Evolutionary conservation across 23 tunicate genomes (phyloP).

Genomic region (Ascidia mentula): DNA sequence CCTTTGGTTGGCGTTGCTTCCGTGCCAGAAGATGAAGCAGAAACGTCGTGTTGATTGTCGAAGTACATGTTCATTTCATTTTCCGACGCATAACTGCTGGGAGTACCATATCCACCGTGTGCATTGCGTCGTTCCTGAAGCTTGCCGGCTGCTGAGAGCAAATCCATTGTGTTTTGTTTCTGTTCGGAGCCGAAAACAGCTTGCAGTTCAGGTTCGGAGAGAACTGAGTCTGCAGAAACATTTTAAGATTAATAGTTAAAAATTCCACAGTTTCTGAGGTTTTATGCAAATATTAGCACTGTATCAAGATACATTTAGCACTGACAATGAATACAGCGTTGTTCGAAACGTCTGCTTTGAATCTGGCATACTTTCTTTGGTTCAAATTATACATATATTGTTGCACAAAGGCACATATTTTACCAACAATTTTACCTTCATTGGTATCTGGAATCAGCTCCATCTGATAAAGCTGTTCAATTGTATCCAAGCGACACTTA

Average conservation of each 20-base stretch:
- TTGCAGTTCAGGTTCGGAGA: conserved; percentile 53
- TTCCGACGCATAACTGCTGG: conserved; percentile 69
- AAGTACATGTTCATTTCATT: conserved; percentile 61
- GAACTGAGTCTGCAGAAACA: conserved; percentile 42
- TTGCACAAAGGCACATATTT: too few species aligned
- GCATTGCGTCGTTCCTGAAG: conserved; percentile 38
- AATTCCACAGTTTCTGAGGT: too few species aligned
- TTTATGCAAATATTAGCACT: too few species aligned
- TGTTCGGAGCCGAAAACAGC: conserved; percentile 14
- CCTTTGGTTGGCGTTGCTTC: conserved; percentile 1
- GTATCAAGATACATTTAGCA: too few species aligned
- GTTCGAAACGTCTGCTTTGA: too few species aligned
- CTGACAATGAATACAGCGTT: too few species aligned
- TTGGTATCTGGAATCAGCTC: not conserved
- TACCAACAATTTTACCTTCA: too few species aligned
- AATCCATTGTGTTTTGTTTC: conserved; percentile 44
- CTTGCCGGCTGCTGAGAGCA: conserved; percentile 55
- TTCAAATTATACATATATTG: not conserved
- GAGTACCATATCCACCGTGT: conserved; percentile 68
- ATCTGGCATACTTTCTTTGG: too few species aligned
- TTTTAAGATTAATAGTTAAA: too few species aligned
- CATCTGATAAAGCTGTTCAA: conserved; percentile 4
- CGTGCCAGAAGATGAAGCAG: not conserved
- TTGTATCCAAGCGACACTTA: not conserved
- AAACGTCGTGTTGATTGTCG: not conserved